Conservation (phyloP, 2,888 invertebrate species). For the Oxystoma pomonae region DNA sequence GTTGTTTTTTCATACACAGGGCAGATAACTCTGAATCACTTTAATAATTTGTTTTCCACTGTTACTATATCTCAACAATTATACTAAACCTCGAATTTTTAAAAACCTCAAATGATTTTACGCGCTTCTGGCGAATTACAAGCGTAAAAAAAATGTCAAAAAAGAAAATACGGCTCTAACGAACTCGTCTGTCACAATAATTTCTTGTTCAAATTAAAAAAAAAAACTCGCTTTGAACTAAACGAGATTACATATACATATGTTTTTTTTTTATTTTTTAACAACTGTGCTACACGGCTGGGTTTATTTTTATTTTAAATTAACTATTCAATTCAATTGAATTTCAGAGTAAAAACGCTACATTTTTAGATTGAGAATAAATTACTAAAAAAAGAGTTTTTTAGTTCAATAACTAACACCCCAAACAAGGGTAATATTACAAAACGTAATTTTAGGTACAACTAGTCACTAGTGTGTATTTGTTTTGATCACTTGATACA, state of each 20-base stretch:
- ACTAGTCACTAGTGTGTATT: too few species aligned
- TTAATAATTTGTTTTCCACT: too few species aligned
- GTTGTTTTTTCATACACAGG: too few species aligned
- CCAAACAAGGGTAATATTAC: conserved; percentile 4
- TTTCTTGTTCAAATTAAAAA: not conserved
- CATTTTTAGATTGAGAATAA: not conserved
- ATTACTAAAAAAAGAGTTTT: not conserved
- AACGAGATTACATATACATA: not conserved
- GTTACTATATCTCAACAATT: too few species aligned
- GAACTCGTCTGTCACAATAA: not conserved
- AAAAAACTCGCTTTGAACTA: not conserved
- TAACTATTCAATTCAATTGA: not conserved
- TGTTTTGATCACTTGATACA: too few species aligned
- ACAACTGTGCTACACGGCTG: not conserved
- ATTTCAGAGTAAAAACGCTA: not conserved
- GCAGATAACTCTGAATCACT: too few species aligned
- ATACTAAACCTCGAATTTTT: too few species aligned
- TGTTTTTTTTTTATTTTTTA: not conserved
- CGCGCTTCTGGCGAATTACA: too few species aligned
- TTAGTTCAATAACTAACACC: too few species aligned
- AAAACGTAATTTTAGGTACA: not conserved
- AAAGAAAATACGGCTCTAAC: not conserved
- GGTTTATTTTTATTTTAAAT: not conserved
- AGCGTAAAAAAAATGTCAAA: not conserved
- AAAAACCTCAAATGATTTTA: too few species aligned